Evolutionary conservation across 2,888 invertebrate species (phyloP), one percentile per base, ranked within the genome.

Genomic region (Amblyteles armatorius): DNA sequence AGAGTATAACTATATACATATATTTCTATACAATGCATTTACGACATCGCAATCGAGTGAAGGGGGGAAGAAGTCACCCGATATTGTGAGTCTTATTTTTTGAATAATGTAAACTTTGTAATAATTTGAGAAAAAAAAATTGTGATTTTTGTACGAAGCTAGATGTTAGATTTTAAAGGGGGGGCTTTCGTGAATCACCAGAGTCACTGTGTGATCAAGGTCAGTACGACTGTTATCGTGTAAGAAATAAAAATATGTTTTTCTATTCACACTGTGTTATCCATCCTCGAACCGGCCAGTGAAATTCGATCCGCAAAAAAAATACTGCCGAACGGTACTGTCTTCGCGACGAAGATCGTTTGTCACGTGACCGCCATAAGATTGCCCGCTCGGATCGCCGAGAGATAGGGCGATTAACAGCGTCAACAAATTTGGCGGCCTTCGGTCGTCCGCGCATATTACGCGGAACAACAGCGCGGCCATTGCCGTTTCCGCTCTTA

Each of bases 101-200:
- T 63, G 72, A 55, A 72, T 52, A 13, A 19, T 52, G 40, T 73
- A 78, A n/a, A 57, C 5, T 52, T 67, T 57, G 36, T 76, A 77
- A 26, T 52, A 22, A 69, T 80, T 71, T 81, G 19, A 36, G 40
- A 55, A 79, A 52, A 76, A 9, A 57, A 57, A 19, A 55, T 55
- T 81, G 84, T 84, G 67, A 79, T 82, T 80, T 78, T 78, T 52
- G 26, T 74, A 80, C 13, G 11, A 52, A 71, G 40, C 33, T 68
- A 68, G 3, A 22, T 65, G 26, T 40, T 73, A 55, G 13, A 68
- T 79, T 68, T 79, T 11, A 26, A 9, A 29, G 22, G 36, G 69
- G 9, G 44, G 44, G 50, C 65, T 55, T 67, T 19, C 67, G 55
- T 44, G 29, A 36, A 57, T 68, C 4, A 50, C 60, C 22, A 57